Conservation (phyloP, 2,888 invertebrate species). For the Latheticus oryzae region DNA sequence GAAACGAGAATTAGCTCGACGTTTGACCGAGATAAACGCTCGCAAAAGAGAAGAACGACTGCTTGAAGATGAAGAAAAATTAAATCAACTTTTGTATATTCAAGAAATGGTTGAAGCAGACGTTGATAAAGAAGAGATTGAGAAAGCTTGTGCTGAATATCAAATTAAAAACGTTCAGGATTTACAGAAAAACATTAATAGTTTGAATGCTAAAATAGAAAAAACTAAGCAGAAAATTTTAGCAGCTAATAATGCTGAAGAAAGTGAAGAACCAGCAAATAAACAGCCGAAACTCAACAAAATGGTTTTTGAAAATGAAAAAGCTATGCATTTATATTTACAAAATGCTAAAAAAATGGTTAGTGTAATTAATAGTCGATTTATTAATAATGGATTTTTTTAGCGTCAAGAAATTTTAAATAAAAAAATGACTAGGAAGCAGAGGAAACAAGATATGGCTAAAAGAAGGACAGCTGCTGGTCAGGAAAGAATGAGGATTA, state of each 20-base stretch:
- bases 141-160: slow-evolving; percentile 77
- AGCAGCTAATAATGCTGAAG: slow-evolving; percentile 76
- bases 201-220: slow-evolving; percentile 79
- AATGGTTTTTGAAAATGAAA: slow-evolving; percentile 63
- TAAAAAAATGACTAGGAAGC: slow-evolving; percentile 79
- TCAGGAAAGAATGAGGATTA: slow-evolving; percentile 94
- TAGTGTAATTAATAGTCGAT: slow-evolving; percentile 41
- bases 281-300: slow-evolving; percentile 65
- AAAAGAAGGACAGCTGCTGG: slow-evolving; percentile 91
- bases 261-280: slow-evolving; percentile 64
- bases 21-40: slow-evolving; percentile 90
- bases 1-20: slow-evolving; percentile 84
- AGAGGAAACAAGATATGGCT: slow-evolving; percentile 88
- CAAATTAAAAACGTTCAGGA: slow-evolving; percentile 83
- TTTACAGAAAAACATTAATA: slow-evolving; percentile 79
- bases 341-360: slow-evolving; percentile 74
- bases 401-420: slow-evolving; percentile 78
- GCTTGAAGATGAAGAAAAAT: slow-evolving; percentile 88
- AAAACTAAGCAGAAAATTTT: slow-evolving; percentile 81
- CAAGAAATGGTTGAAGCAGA: slow-evolving; percentile 83
- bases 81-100: slow-evolving; percentile 80
- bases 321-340: slow-evolving; percentile 66
- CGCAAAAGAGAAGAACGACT: slow-evolving; percentile 88
- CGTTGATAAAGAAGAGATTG: slow-evolving; percentile 73
- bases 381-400: slow-evolving; percentile 29